These are phyloP conservation scores for Lycodopsis pacificus DNA, from an alignment of 2,797 vertebrate species.

Conservation along the genomic window DNA sequence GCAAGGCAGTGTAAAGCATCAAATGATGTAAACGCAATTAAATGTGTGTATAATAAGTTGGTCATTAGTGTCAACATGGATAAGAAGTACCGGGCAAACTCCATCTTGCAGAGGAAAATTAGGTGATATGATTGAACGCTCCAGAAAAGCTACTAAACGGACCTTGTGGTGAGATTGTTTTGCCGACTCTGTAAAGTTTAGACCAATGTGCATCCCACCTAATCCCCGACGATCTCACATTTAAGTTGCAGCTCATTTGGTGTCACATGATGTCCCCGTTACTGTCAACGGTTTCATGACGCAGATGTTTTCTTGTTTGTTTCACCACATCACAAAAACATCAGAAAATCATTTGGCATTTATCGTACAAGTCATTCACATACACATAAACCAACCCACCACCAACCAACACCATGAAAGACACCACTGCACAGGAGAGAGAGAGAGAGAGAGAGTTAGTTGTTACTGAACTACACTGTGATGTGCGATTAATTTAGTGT, in stretches of 20 bases:
- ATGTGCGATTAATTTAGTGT: constrained; percentile 74
- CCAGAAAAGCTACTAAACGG: not conserved
- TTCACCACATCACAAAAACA: constrained; percentile 21
- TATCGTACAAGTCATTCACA: constrained; percentile 19
- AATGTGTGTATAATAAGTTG: not conserved
- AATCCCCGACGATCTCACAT: not conserved
- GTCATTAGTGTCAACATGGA: not conserved
- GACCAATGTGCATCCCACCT: not conserved
- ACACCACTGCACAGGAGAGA: constrained; percentile 37
- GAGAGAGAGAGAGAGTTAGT: constrained; percentile 78
- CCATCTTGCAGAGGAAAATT: not conserved
- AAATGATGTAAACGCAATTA: not conserved
- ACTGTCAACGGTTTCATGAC: constrained; percentile 65
- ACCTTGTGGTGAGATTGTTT: not conserved
- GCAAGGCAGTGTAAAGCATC: not conserved
- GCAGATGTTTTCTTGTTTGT: constrained; percentile 70
- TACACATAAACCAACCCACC: constrained; percentile 52
- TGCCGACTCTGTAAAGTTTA: not conserved
- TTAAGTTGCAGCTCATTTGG: not conserved
- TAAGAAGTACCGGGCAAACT: not conserved
- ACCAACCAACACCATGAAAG: constrained; percentile 66
- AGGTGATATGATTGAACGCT: not conserved
- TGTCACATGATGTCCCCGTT: not conserved
- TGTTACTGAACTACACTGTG: constrained; percentile 77
- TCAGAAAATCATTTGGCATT: constrained; percentile 29